Evolutionary conservation across 2,797 vertebrate species (phyloP).

Genomic region (Alauda arvensis): DNA sequence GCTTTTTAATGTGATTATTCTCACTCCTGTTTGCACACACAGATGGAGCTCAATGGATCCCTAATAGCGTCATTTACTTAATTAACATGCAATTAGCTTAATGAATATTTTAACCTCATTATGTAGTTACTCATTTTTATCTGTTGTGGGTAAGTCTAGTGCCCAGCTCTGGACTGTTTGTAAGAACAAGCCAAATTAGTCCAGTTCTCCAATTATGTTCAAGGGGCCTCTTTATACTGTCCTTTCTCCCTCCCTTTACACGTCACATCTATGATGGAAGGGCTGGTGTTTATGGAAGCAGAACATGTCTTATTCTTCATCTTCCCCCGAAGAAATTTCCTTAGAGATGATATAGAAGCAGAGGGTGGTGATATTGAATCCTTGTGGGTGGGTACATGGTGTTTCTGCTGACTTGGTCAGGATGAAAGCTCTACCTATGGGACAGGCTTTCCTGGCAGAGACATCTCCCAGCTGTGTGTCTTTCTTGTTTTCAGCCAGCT

Average conservation of each 20-base stretch:
- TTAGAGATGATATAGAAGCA: neutral
- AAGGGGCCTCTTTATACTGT: neutral
- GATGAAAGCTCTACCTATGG: neutral
- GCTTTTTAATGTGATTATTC: constrained; percentile 40
- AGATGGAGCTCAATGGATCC: constrained; percentile 66
- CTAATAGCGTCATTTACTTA: constrained; percentile 68
- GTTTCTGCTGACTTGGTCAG: neutral
- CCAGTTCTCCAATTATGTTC: constrained; percentile 25
- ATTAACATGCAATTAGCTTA: constrained; percentile 76
- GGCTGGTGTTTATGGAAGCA: neutral
- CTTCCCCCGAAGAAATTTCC: neutral
- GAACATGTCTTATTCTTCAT: neutral
- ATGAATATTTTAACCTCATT: constrained; percentile 74
- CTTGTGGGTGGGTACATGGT: neutral
- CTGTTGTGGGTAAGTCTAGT: constrained; percentile 34
- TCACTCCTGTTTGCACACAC: constrained; percentile 64
- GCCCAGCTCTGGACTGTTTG: constrained; percentile 43
- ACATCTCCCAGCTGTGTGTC: neutral
- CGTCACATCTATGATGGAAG: neutral
- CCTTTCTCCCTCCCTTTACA: neutral
- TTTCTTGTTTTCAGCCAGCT: neutral
- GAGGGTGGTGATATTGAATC: neutral
- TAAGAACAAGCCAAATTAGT: constrained; percentile 47
- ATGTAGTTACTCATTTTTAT: constrained; percentile 67
- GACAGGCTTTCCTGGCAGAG: neutral